phyloP scores from a whole-genome alignment of 2,888 invertebrate species.

The Halictus ligatus region DNA sequence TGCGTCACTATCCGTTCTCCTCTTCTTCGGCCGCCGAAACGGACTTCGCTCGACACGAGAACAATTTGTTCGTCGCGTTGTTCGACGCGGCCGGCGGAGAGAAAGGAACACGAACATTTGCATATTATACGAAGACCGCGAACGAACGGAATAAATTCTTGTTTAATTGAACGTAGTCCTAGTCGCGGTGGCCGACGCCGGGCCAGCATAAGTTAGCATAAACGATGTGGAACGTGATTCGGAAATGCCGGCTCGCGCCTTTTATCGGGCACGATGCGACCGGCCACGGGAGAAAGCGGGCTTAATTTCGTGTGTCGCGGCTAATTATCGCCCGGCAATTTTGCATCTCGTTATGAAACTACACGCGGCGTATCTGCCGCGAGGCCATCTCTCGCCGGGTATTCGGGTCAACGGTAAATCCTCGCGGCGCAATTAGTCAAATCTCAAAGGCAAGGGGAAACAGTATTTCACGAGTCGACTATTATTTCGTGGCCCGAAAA shows the following conservation, averaged over 20 bases:
- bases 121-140: constrained; percentile 60
- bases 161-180: constrained; percentile 62
- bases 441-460: not conserved
- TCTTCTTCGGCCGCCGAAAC: constrained; percentile 16
- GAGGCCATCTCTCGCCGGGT: not conserved
- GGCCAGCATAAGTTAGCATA: constrained; percentile 52
- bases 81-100: constrained; percentile 36
- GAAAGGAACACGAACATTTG: constrained; percentile 35
- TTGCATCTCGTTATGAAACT: constrained; percentile 5
- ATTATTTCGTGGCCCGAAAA: constrained; percentile 18
- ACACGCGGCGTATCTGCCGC: not conserved
- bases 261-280: constrained; percentile 52
- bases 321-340: not conserved
- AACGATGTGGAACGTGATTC: constrained; percentile 48
- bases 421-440: constrained; percentile 14
- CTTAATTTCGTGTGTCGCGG: not conserved
- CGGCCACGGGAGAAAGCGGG: constrained; percentile 23
- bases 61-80: constrained; percentile 66
- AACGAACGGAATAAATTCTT: constrained; percentile 51
- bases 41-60: constrained; percentile 41
- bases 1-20: constrained; percentile 35
- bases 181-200: constrained; percentile 38
- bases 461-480: not conserved
- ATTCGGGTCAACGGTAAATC: not conserved
- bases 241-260: constrained; percentile 30